A percentile compares a stretch with the other conserved stretches of the same genome.
Evolutionary conservation across 2,113 vertebrate species (phyloP).

Genomic region (Passerina amoena): DNA sequence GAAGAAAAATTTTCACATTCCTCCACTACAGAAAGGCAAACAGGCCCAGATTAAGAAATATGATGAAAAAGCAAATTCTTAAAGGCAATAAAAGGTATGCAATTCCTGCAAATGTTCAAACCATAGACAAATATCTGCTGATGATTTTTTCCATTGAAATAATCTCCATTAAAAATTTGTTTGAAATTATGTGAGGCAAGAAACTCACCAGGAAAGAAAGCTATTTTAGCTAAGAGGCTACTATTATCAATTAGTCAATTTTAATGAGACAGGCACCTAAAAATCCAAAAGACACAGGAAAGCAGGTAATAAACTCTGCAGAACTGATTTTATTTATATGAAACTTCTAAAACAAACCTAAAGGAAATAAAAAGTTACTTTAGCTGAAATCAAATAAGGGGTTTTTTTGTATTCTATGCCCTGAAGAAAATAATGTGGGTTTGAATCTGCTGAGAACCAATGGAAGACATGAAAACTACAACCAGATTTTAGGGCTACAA

Average conservation of each 20-base stretch:
- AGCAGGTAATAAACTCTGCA: not conserved
- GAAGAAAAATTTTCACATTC: not conserved
- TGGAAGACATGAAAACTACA: not conserved
- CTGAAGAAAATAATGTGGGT: not conserved
- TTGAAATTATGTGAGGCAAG: not conserved
- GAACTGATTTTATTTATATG: not conserved
- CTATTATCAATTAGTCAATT: not conserved
- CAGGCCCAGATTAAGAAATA: not conserved
- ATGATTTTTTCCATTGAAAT: not conserved
- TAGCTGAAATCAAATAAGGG: not conserved
- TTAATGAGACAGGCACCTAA: not conserved
- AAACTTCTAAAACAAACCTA: not conserved
- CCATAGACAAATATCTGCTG: not conserved
- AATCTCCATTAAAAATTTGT: not conserved
- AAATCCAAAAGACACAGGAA: not conserved
- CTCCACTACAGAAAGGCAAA: not conserved
- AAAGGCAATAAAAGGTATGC: not conserved
- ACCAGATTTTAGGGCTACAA: not conserved
- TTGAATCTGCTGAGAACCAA: not conserved
- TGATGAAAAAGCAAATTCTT: not conserved
- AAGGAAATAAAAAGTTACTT: not conserved
- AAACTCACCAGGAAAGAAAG: not conserved
- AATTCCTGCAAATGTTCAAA: not conserved
- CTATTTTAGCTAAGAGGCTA: not conserved
- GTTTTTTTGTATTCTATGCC: accelerated